These are phyloP conservation scores for Drosophila nr. fundita DNA, from an alignment of 2,888 invertebrate species.

Conservation along the genomic window DNA sequence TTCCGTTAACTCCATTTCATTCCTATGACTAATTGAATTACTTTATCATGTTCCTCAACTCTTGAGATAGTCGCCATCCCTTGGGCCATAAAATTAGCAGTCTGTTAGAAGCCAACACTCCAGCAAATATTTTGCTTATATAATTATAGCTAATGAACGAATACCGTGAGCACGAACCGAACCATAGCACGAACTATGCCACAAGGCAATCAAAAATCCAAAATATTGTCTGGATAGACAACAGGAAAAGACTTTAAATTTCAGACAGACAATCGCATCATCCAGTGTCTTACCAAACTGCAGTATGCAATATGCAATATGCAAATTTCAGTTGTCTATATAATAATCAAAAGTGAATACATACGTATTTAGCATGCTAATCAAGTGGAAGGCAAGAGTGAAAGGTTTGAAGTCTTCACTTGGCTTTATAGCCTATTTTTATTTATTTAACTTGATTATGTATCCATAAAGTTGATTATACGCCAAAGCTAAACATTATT, in stretches of 20 bases:
- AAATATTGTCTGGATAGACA: conserved; percentile 36
- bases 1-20: conserved; percentile 24
- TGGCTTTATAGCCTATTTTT: conserved; percentile 42
- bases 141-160: conserved; percentile 66
- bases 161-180: conserved; percentile 46
- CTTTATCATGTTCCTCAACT: conserved; percentile 39
- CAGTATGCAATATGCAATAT: conserved; percentile 69
- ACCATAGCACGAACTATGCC: conserved; percentile 60
- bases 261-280: conserved; percentile 32
- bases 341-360: conserved; percentile 35
- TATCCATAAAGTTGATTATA: conserved; percentile 37
- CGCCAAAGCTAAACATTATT: conserved; percentile 40
- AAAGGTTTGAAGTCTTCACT: conserved; percentile 48
- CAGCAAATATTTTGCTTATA: conserved; percentile 67
- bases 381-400: conserved; percentile 56
- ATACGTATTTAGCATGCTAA: conserved; percentile 69
- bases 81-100: conserved; percentile 47
- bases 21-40: conserved; percentile 46
- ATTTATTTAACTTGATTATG: conserved; percentile 58
- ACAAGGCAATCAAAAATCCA: conserved; percentile 31
- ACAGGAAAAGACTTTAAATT: conserved; percentile 7
- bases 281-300: conserved; percentile 40
- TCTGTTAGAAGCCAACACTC: conserved; percentile 67
- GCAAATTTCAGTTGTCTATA: conserved; percentile 43
- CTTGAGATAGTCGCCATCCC: conserved; percentile 27